Evolutionary conservation across 1,140 invertebrate genomes (phyloP).

Genomic region (Hypsibius dujardini): DNA sequence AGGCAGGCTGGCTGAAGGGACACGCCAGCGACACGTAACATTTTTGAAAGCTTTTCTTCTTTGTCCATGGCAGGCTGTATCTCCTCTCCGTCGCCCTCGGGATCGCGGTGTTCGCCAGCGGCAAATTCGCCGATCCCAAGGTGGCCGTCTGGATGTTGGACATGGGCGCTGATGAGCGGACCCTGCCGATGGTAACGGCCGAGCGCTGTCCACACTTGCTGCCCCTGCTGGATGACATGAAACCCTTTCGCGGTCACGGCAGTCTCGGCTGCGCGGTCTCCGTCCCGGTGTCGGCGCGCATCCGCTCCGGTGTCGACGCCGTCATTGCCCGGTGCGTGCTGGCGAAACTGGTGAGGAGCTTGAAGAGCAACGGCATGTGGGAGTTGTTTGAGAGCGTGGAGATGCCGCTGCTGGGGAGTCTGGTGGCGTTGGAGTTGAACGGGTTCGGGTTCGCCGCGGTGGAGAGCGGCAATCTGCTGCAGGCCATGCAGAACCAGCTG

Average conservation of each 20-base stretch:
- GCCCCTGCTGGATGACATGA: not conserved
- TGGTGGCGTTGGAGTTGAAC: conserved; percentile 60
- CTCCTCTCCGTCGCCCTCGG: conserved; percentile 24
- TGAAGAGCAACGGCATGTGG: not conserved
- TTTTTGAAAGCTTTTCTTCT: too few species aligned
- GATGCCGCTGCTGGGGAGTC: conserved; percentile 50
- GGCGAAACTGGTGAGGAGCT: not conserved
- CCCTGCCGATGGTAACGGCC: conserved; percentile 20
- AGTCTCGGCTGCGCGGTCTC: not conserved
- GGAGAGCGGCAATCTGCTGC: conserved; percentile 33
- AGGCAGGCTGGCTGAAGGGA: too few species aligned
- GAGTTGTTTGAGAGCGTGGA: conserved; percentile 46
- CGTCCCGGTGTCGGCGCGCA: not conserved
- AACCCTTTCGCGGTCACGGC: not conserved
- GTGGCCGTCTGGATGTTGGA: conserved; percentile 57
- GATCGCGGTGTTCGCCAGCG: conserved; percentile 13
- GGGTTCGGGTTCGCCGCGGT: conserved; percentile 52
- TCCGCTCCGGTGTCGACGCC: not conserved
- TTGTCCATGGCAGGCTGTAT: too few species aligned
- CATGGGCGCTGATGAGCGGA: conserved; percentile 34
- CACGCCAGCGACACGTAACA: too few species aligned
- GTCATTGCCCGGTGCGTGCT: not conserved
- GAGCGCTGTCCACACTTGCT: not conserved
- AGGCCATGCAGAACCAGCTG: conserved; percentile 43
- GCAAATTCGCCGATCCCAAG: conserved; percentile 45